A percentile compares a stretch with the other conserved stretches of the same genome.
Conservation (phyloP, 2,888 invertebrate species). For the Drosophila putrida region DNA sequence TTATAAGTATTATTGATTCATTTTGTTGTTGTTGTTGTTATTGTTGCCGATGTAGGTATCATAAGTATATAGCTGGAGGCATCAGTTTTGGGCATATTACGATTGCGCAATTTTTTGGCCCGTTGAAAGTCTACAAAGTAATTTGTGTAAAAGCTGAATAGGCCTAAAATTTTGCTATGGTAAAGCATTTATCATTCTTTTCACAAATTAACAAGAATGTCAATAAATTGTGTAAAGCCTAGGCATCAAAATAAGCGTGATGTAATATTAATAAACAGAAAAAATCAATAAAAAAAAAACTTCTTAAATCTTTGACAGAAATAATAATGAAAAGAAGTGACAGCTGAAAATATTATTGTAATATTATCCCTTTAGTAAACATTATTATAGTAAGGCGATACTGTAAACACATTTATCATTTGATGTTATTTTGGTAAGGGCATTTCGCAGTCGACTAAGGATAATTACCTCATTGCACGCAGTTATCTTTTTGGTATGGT, state of each 20-base stretch:
- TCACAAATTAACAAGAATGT: conserved; percentile 1
- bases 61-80: background rate
- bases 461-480: background rate
- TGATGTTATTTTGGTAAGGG: background rate
- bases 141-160: conserved; percentile 19
- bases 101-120: conserved; percentile 9
- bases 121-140: background rate
- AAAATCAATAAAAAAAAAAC: background rate
- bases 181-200: conserved; percentile 2
- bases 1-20: conserved; percentile 28
- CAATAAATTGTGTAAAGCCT: background rate
- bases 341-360: background rate
- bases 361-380: background rate
- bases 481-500: conserved; percentile 1
- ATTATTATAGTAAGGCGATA: background rate
- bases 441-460: conserved; percentile 9
- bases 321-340: background rate
- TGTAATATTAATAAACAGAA: background rate
- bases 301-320: too few relatives aligned
- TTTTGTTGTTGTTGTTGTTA: conserved; percentile 29
- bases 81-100: conserved; percentile 9
- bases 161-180: conserved; percentile 10
- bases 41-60: background rate
- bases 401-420: background rate
- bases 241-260: background rate